These are phyloP conservation scores for Drosophila kanekoi DNA, from an alignment of 2,888 invertebrate genomes.

Conservation along the genomic window DNA sequence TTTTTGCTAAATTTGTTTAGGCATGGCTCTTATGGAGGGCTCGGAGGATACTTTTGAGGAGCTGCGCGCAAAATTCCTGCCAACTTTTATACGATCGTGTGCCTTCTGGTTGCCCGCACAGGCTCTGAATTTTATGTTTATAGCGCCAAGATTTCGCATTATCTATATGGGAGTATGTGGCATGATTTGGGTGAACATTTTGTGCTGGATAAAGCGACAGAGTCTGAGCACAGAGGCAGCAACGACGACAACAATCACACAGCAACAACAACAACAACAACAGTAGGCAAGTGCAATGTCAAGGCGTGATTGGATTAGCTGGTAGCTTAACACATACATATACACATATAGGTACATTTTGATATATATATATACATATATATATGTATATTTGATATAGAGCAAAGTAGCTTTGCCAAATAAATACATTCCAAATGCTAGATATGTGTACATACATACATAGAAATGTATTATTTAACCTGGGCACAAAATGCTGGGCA, in stretches of 20 bases:
- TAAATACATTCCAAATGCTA: conserved; percentile 58
- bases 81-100: conserved; percentile 91
- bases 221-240: conserved; percentile 38
- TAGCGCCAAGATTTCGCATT: conserved; percentile 91
- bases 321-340: conserved; percentile 40
- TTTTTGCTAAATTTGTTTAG: conserved; percentile 83
- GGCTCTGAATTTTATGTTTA: conserved; percentile 90
- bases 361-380: conserved; percentile 8
- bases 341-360: conserved; percentile 7
- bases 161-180: conserved; percentile 92
- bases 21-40: conserved; percentile 91
- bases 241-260: conserved; percentile 2
- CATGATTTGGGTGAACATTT: conserved; percentile 93
- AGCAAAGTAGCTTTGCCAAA: conserved; percentile 52
- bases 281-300: conserved; percentile 12
- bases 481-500: conserved; percentile 49
- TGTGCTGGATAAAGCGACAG: conserved; percentile 92
- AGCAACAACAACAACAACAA: conserved; percentile 10
- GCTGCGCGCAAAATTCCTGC: conserved; percentile 89
- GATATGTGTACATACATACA: conserved; percentile 9
- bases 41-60: conserved; percentile 90
- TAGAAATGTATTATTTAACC: conserved; percentile 62
- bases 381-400: conserved; percentile 48
- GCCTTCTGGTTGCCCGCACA: conserved; percentile 94
- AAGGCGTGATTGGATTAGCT: conserved; percentile 50